Conservation (phyloP, 2,113 vertebrate species). For the Bufo bufo region DNA sequence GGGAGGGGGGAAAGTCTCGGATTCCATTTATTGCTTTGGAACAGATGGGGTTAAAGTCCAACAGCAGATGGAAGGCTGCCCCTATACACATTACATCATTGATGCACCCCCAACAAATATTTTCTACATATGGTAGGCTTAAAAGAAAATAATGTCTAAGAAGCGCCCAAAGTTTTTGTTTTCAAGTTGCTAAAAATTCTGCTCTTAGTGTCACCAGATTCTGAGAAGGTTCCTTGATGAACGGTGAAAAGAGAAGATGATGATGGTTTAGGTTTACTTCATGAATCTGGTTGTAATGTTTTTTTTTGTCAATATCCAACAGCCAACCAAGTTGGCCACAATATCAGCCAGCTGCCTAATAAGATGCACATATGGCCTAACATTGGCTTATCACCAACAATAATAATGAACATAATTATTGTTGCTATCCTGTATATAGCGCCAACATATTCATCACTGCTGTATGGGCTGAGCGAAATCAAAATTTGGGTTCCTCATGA, state of each 20-base stretch:
- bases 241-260: background rate
- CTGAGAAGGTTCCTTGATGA: background rate
- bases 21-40: background rate
- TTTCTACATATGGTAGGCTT: background rate
- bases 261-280: background rate
- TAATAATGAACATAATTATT: constrained; percentile 26
- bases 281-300: background rate
- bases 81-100: background rate
- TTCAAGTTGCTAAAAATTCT: background rate
- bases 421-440: background rate
- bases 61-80: background rate
- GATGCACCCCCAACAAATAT: background rate
- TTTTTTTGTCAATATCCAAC: constrained; percentile 2
- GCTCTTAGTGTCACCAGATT: background rate
- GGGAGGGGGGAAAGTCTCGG: background rate
- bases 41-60: background rate
- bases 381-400: constrained; percentile 26
- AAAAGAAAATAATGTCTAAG: background rate
- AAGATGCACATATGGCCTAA: constrained; percentile 18
- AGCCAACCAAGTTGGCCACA: constrained; percentile 9
- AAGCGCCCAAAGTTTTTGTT: background rate
- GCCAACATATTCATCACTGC: constrained; percentile 23
- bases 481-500: background rate
- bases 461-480: background rate
- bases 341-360: constrained; percentile 17